Percentiles rank a stretch among this genome's conserved stretches.
Conservation (phyloP, 2,113 vertebrate genomes). For the Albula goreensis region DNA sequence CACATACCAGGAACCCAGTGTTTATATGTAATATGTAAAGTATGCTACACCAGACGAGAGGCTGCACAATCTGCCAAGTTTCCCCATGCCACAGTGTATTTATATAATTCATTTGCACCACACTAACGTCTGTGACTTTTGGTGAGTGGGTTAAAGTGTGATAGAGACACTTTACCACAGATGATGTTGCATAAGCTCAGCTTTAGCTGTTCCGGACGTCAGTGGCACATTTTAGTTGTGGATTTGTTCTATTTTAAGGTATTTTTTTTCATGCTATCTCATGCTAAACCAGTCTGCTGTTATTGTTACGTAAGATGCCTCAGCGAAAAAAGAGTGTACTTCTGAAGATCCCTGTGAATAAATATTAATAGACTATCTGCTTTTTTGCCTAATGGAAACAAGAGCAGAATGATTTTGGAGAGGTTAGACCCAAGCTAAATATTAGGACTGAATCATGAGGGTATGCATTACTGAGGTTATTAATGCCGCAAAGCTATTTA, state of each 20-base stretch:
- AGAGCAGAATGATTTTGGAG: not conserved
- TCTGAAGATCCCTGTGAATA: constrained; percentile 39
- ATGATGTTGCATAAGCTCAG: constrained; percentile 38
- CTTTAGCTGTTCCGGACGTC: constrained; percentile 17
- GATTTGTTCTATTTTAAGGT: constrained; percentile 45
- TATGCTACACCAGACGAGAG: constrained; percentile 19
- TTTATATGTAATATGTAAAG: not conserved
- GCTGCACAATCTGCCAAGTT: constrained; percentile 10
- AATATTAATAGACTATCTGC: constrained; percentile 1
- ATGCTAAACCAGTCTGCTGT: constrained; percentile 43
- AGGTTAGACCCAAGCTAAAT: too few relatives aligned
- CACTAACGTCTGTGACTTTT: constrained; percentile 18
- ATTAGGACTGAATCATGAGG: too few relatives aligned
- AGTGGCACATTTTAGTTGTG: constrained; percentile 37
- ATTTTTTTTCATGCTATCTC: constrained; percentile 30
- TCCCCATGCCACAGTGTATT: constrained; percentile 20
- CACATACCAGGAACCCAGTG: constrained; percentile 26
- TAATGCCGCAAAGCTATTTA: too few relatives aligned
- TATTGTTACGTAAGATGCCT: constrained; percentile 49
- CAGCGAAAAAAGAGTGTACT: constrained; percentile 21
- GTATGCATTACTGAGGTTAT: too few relatives aligned
- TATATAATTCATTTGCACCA: constrained; percentile 12
- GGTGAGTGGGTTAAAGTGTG: constrained; percentile 28
- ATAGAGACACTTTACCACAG: constrained; percentile 23
- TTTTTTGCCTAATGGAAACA: constrained; percentile 14